A percentile compares a stretch with the other conserved stretches of the same genome.
Conservation (phyloP, 2,113 vertebrate genomes). For the Pipa parva region DNA sequence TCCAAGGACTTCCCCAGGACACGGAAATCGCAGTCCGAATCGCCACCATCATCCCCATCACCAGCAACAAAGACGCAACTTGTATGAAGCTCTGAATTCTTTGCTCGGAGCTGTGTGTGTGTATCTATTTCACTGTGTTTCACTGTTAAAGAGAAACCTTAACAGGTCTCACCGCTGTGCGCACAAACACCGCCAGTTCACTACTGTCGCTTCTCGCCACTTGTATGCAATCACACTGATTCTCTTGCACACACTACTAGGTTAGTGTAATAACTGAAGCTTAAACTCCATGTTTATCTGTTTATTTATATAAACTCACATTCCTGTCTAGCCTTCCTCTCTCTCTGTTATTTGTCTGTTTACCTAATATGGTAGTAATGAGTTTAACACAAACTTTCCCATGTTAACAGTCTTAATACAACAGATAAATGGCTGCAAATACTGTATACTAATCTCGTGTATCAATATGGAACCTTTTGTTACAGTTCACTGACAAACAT, state of each 20-base stretch:
- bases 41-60: conserved; percentile 86
- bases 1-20: conserved; percentile 85
- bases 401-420: no score
- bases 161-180: background rate
- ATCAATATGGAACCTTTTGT: no score
- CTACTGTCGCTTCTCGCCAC: background rate
- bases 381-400: no score
- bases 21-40: conserved; percentile 87
- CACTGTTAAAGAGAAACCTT: background rate
- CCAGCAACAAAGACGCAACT: conserved; percentile 78
- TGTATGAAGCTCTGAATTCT: conserved; percentile 17
- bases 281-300: background rate
- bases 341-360: background rate
- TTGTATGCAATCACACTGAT: background rate
- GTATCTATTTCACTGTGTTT: conserved; percentile 28
- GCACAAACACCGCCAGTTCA: background rate
- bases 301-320: background rate
- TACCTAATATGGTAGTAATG: conserved; percentile 24
- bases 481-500: no score
- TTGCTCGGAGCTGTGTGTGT: conserved; percentile 35
- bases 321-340: background rate
- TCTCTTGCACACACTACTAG: background rate
- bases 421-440: no score
- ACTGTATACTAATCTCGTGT: no score
- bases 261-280: background rate